Evolutionary conservation across 2,797 vertebrate species (phyloP), one percentile per base, ranked within the genome.

Genomic region (Orientallactaga sibirica): DNA sequence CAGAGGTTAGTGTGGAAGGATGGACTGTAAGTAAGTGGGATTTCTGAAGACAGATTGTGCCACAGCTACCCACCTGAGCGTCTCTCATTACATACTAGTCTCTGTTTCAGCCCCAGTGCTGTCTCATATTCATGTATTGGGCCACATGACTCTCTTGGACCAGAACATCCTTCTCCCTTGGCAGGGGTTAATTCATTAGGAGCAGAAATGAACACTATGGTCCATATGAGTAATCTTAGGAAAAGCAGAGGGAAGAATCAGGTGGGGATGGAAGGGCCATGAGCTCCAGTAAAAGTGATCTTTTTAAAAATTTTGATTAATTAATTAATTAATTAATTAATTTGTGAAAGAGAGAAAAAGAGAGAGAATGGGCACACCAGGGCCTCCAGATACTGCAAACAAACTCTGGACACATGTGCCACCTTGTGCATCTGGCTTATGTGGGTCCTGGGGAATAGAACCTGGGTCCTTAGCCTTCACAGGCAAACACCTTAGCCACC

Each of bases 151-250:
- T 83, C 22, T 29, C 22, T 86, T 20, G 64, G 77, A 14, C 76
- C 66, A 6, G 9, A 67, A 52, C 14, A 37, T 29, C 58, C 14
- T 90, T 67, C 7, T 10, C 14, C 7, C 16, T 84, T 73, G 68
- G 76, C 61, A 62, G 52, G 90, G 3, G 18, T 73, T 15, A 9
- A 10, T 67, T 94, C 48, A 27, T 29, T 75, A 52, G 76, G 84
- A 87, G 41, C 74, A 93, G 74, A 85, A 48, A n/a, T n/a, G 62
- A 84, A 90, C 91, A 66, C 3, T 55, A 18, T 29, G 18, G 29
- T 88, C 79, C 55, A 15, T 29, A 10, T n/a, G 68, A 43, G 64
- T 61, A 25, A 19, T 68, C 37, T 75, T 6, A 48, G 79, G 66
- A 87, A 41, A 84, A 80, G 25, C 55, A 25, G 66, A 67, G 41